Conservation (phyloP, 1,140 invertebrate species). For the Trichogramma pretiosum region DNA sequence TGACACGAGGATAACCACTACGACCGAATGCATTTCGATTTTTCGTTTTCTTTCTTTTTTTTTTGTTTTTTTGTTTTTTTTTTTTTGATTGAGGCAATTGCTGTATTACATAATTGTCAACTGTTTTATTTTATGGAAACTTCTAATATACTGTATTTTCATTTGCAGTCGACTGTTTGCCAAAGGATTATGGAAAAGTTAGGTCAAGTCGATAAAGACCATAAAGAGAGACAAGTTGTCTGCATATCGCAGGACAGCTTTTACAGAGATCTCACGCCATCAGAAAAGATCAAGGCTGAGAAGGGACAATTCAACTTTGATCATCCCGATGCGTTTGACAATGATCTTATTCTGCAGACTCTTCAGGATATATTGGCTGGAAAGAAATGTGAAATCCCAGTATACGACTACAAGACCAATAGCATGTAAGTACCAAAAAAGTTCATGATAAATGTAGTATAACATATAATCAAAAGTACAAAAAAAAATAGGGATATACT, state of each 20-base stretch:
- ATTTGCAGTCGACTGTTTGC: slow-evolving; percentile 84
- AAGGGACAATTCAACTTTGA: slow-evolving; percentile 96
- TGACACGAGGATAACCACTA: too few relatives aligned
- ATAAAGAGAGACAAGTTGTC: slow-evolving; percentile 80
- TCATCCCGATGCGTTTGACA: slow-evolving; percentile 91
- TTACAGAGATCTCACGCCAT: slow-evolving; percentile 75
- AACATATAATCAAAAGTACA: not conserved
- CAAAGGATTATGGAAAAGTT: slow-evolving; percentile 90
- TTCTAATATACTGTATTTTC: too few relatives aligned
- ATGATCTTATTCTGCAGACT: slow-evolving; percentile 70
- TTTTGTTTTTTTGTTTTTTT: too few relatives aligned
- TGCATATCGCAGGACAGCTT: slow-evolving; percentile 95
- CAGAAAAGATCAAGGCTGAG: slow-evolving; percentile 75
- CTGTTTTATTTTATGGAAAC: too few relatives aligned
- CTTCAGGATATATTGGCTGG: slow-evolving; percentile 74
- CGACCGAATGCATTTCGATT: too few relatives aligned
- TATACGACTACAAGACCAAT: slow-evolving; percentile 84
- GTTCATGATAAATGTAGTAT: not conserved
- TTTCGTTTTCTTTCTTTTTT: too few relatives aligned
- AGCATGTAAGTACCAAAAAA: slow-evolving; percentile 55
- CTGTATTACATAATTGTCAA: too few relatives aligned
- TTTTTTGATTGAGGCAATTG: too few relatives aligned
- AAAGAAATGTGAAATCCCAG: slow-evolving; percentile 76
- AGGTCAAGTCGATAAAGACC: slow-evolving; percentile 82
- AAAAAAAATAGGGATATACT: too few relatives aligned